Conservation (phyloP, 2,888 invertebrate species). For the Corythucha ciliata region DNA sequence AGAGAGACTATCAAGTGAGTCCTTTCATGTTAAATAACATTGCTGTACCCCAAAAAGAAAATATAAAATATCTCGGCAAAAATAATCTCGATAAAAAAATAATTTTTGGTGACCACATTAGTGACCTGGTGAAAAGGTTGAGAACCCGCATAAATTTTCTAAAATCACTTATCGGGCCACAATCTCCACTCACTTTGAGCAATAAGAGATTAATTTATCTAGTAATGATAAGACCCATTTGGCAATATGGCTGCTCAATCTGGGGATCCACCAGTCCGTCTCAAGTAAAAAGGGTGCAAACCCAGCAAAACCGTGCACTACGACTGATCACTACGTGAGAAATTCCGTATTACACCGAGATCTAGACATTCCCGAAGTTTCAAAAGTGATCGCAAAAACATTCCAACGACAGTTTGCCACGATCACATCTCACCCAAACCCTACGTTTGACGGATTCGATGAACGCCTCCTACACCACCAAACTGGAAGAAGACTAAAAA, state of each 20-base stretch:
- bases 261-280: conserved; percentile 7
- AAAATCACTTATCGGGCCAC: neutral
- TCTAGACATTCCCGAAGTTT: conserved; percentile 8
- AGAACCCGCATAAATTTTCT: neutral
- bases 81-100: neutral
- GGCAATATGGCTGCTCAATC: conserved; percentile 10
- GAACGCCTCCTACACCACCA: conserved; percentile 6
- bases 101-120: too few relatives aligned
- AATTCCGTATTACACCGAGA: conserved; percentile 6
- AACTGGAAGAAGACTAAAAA: conserved; percentile 5
- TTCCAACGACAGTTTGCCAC: conserved; percentile 1
- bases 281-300: conserved; percentile 6
- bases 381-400: conserved; percentile 7
- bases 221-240: conserved; percentile 7
- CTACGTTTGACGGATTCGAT: conserved; percentile 5
- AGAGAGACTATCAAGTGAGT: conserved; percentile 6
- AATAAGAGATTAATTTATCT: conserved; percentile 9
- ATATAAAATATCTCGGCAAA: neutral
- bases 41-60: neutral
- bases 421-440: conserved; percentile 9
- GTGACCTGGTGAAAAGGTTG: conserved; percentile 1
- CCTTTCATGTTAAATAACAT: neutral
- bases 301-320: conserved; percentile 4
- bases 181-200: conserved; percentile 2
- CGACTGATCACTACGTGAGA: conserved; percentile 10